Evolutionary conservation across 2,797 vertebrate genomes (phyloP), one percentile per base, ranked within the genome.

Genomic region (Aeoliscus strigatus): DNA sequence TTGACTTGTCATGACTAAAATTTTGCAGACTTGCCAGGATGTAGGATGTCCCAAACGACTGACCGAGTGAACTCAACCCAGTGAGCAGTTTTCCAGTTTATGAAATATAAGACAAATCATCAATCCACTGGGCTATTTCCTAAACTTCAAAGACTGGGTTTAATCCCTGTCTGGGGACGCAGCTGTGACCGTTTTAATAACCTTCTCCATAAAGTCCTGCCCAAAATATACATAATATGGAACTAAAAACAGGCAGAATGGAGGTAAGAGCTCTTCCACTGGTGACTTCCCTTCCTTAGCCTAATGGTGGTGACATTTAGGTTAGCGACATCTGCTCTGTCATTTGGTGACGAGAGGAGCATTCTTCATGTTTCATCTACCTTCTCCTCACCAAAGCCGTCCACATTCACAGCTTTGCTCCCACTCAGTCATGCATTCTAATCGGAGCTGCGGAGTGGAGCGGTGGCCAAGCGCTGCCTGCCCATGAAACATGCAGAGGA

Each of bases 401-500:
- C 42, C 51, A 46, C 48, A 33, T 35, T 48, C 57, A 33, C 14
- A 0, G 35, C 63, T 55, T 18, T 13, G 23, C 50, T 26, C 44
- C 44, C 51, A 49, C 14, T 55, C n/a, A 53, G 56, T 60, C 73
- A 59, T 58, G 54, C 77, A 60, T 60, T 43, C 57, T 51, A 53
- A 73, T 60, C 54, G 32, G 37, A 23, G 36, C 18, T 52, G 56
- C 53, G 64, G 67, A 60, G 32, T 5, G 34, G 60, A 52, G 73
- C 65, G 8, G 59, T 39, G 55, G 60, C 70, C 70, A 66, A 63
- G 70, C 52, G 8, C 62, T 65, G 79, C 66, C 55, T 72, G 70
- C 44, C 73, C 60, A 81, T 82, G 68, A 83, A 82, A 79, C 73
- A 78, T 81, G 75, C 69, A 81, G 69, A 66, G 70, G 73, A 72